These are phyloP conservation scores for Drosophila histrio DNA, from an alignment of 2,888 invertebrate species.

Conservation along the genomic window DNA sequence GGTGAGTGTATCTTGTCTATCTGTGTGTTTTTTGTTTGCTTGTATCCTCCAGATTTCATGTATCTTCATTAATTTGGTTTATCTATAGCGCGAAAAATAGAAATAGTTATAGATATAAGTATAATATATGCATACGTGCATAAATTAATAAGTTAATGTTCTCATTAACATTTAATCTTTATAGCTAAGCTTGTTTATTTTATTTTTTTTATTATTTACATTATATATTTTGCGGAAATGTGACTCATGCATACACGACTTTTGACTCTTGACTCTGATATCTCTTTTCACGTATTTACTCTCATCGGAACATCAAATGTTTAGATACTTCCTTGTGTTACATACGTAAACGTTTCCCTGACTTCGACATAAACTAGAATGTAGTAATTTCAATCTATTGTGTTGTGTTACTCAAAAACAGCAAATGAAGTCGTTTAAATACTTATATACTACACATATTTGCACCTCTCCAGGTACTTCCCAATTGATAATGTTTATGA, in stretches of 20 bases:
- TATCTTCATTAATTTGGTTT: conserved; percentile 29
- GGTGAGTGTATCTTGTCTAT: not conserved
- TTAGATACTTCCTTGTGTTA: not conserved
- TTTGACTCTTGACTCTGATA: not conserved
- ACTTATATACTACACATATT: not conserved
- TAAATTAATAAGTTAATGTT: not conserved
- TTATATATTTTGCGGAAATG: conserved; percentile 8
- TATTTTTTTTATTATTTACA: not conserved
- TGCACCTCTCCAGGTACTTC: conserved; percentile 5
- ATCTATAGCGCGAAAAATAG: conserved; percentile 26
- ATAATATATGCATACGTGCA: not conserved
- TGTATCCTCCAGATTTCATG: conserved; percentile 29
- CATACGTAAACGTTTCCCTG: not conserved
- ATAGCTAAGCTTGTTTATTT: not conserved
- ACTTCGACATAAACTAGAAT: not conserved
- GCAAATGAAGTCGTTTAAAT: not conserved
- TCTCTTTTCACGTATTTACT: not conserved
- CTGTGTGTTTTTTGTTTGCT: not conserved
- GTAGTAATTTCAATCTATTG: not conserved
- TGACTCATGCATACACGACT: not conserved
- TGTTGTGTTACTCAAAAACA: not conserved
- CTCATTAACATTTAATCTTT: not conserved
- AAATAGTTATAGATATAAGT: not conserved
- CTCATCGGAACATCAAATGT: not conserved
- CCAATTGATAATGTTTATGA: conserved; percentile 10